Base-by-base conservation (phyloP, 2,113 vertebrate genomes). In the Stegastes partitus region DNA sequence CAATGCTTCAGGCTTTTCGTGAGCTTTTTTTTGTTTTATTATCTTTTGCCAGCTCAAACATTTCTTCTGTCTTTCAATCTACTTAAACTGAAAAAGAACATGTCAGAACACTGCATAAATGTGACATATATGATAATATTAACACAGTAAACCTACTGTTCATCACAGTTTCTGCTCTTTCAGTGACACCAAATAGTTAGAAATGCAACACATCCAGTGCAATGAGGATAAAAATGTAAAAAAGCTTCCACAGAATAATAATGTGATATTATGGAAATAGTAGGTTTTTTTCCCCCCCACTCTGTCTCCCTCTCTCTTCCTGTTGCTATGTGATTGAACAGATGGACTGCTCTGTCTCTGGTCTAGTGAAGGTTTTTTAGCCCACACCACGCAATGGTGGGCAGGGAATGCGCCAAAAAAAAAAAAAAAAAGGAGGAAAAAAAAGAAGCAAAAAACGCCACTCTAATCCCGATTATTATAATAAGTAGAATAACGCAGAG, bases 241-340 rank as follows among this genome's bases (percentile, higher is more conserved):
- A 34, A 34, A 9, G 31, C 8, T 7, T 18, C 34, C 9, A 53
- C 11, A 56, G 25, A 62, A 25, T 70, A 3, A 62, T 47, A 57
- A 11, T 34, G 61, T 73, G 25, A 55, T 77, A 65, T 44, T 10
- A 39, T 67, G 61, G 50, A 69, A 72, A 72, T 71, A 45, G 49
- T 71, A 9, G 16, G 39, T 68, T 63, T 79, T 73, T 37, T 53
- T 45, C 51, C 5, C 44, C 16, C 23, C 22, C 58, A 21, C 50
- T 74, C 62, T 73, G 51, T 77, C 66, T 86, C 67, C 49, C 78
- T 61, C 57, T 73, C 70, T 76, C 81, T 91, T 88, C 85, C 79
- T 92, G 90, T 92, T 93, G 92, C 89, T 92, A 93, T 90, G 92
- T 92, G 90, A 92, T 88, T 74, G 91, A 93, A 92, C 91, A 93